Evolutionary conservation across 2,888 invertebrate genomes (phyloP), one percentile per base, ranked within the genome.

Genomic region (Conops quadrifasciatus): DNA sequence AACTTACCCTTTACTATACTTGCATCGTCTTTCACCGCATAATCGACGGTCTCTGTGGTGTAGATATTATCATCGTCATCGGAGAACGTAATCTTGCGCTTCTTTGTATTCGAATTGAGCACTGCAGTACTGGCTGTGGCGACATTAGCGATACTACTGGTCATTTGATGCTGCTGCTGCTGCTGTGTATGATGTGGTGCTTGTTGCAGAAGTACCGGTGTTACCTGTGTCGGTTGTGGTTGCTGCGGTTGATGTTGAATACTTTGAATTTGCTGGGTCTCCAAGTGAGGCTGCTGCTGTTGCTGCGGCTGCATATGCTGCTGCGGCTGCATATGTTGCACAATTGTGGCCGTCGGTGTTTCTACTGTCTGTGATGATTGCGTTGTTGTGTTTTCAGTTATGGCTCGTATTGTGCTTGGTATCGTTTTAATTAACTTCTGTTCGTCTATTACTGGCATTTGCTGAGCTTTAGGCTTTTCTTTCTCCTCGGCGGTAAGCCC

Each of bases 401-500:
- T 82, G 43, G 84, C 81, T 28, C 84, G 78, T 75, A 84, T 84
- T 71, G 84, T 85, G 74, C 84, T 84, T n/a, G 85, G 85, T 80
- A 85, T 83, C 64, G 84, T 83, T 77, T 85, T 85, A 53, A 85
- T 81, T n/a, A 84, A 77, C 76, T 84, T 84, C 24, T 84, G 81
- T 15, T 85, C 84, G 60, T 80, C 81, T n/a, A 81, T 80, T 1
- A 80, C 74, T 21, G 82, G 83, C 43, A 78, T 74, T 69, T 80
- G 82, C 28, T 83, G 80, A 62, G 80, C 45, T 72, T 81, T 85
- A 26, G 84, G 83, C 73, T 84, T 84, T 67, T 85, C 86, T 71
- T 85, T 85, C 73, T 86, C 85, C 76, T 85, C 85, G n/a, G 85
- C 81, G 62, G 93, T 92, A 74, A 93, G 88, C 70, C 93, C 93